These are phyloP conservation scores for Trichogramma dendrolimi DNA, from an alignment of 2,888 invertebrate genomes.

Conservation along the genomic window DNA sequence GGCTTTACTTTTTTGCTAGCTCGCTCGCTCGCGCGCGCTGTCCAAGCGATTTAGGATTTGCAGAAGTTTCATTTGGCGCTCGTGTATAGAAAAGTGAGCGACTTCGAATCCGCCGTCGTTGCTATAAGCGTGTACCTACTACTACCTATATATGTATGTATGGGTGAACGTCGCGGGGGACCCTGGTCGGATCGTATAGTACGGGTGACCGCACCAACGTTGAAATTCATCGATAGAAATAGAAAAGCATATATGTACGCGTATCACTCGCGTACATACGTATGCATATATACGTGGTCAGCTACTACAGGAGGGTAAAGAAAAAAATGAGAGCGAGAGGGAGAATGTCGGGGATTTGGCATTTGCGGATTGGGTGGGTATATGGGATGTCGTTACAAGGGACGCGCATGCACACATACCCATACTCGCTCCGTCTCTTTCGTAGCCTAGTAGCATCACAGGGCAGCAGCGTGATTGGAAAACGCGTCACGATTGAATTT, in stretches of 20 bases:
- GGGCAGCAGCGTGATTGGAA: slow-evolving; percentile 22
- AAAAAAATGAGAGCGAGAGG: slow-evolving; percentile 10
- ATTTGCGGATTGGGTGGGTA: slow-evolving; percentile 17
- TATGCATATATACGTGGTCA: no score
- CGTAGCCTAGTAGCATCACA: no score
- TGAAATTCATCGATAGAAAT: no score
- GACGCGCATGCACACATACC: not conserved
- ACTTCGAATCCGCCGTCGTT: no score
- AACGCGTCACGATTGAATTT: slow-evolving; percentile 31
- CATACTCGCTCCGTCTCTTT: no score
- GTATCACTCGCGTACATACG: no score
- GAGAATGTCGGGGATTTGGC: slow-evolving; percentile 15
- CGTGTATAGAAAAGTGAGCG: slow-evolving; percentile 3
- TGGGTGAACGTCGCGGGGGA: no score
- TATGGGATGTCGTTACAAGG: slow-evolving; percentile 23
- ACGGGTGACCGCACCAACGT: slow-evolving; percentile 1
- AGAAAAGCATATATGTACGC: no score
- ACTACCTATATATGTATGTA: no score
- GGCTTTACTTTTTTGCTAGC: no score
- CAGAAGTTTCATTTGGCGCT: slow-evolving; percentile 24
- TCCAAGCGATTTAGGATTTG: slow-evolving; percentile 16
- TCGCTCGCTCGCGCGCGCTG: not conserved
- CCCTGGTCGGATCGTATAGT: no score
- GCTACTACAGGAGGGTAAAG: not conserved
- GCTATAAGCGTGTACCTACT: no score